Percentiles rank a stretch among this genome's conserved stretches.
Conservation (phyloP, 1,140 invertebrate genomes). For the Bombus turneri region DNA sequence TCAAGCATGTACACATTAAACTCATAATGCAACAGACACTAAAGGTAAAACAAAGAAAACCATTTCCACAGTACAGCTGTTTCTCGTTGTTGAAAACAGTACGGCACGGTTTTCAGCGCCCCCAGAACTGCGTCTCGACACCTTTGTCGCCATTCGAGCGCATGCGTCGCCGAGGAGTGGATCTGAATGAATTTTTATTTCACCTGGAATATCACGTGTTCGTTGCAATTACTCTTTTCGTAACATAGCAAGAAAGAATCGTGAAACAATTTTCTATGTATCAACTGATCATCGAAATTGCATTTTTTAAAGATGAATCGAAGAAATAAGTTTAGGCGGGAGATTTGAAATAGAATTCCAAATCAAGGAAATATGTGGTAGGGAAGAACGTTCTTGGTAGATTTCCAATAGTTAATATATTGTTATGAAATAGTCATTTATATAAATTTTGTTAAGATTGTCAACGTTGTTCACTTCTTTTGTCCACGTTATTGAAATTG, state of each 20-base stretch:
- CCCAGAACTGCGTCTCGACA: slow-evolving; percentile 36
- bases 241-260: not conserved
- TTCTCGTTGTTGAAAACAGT: slow-evolving; percentile 5
- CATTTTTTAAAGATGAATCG: not conserved
- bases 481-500: not conserved
- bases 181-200: not conserved
- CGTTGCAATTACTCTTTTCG: not conserved
- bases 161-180: not conserved
- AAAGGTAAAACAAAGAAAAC: slow-evolving; percentile 71
- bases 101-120: slow-evolving; percentile 50
- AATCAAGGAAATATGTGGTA: not conserved
- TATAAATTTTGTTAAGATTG: not conserved
- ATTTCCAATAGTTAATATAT: too few relatives aligned
- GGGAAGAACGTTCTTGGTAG: not conserved
- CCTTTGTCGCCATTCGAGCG: slow-evolving; percentile 46
- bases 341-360: not conserved
- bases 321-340: not conserved
- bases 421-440: not conserved
- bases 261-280: not conserved
- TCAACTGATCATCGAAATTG: not conserved
- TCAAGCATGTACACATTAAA: slow-evolving; percentile 71
- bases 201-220: not conserved
- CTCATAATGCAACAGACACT: slow-evolving; percentile 70
- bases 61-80: slow-evolving; percentile 12
- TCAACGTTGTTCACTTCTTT: not conserved